Percentiles rank a stretch among this genome's conserved stretches.
Conservation (phyloP, 2,113 vertebrate species). For the Brachypteracias leptosomus region DNA sequence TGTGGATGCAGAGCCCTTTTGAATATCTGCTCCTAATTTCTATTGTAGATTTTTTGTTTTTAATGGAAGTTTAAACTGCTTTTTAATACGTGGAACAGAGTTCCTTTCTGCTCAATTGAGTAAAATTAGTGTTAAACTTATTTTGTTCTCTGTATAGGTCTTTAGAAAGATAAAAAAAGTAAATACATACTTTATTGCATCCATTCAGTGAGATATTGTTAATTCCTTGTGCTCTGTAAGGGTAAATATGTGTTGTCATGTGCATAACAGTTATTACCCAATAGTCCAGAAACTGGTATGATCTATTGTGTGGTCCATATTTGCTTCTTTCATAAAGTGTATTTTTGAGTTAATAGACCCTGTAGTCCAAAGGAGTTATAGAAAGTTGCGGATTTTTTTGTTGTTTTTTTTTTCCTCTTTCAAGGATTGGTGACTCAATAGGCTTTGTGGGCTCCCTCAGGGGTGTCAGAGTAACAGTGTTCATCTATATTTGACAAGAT, state of each 20-base stretch:
- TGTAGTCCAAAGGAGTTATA: neutral
- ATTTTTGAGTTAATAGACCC: neutral
- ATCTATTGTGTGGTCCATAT: neutral
- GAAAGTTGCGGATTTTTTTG: neutral
- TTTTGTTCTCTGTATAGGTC: neutral
- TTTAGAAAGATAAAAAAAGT: neutral
- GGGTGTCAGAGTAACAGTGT: neutral
- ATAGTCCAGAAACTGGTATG: neutral
- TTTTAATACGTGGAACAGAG: neutral
- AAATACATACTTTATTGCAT: neutral
- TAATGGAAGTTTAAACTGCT: neutral
- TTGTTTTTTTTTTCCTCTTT: neutral
- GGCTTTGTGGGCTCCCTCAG: neutral
- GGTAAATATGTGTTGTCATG: neutral
- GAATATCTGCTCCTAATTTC: neutral
- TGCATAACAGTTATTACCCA: neutral
- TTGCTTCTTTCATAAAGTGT: neutral
- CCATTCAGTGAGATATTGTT: neutral
- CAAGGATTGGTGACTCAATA: neutral
- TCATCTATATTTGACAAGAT: neutral
- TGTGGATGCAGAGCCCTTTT: neutral
- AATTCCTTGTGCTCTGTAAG: neutral
- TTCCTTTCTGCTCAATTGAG: neutral
- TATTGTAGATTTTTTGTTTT: neutral
- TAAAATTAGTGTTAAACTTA: neutral